Conservation (phyloP, 2,888 invertebrate genomes). For the Ptilodon capucinus region DNA sequence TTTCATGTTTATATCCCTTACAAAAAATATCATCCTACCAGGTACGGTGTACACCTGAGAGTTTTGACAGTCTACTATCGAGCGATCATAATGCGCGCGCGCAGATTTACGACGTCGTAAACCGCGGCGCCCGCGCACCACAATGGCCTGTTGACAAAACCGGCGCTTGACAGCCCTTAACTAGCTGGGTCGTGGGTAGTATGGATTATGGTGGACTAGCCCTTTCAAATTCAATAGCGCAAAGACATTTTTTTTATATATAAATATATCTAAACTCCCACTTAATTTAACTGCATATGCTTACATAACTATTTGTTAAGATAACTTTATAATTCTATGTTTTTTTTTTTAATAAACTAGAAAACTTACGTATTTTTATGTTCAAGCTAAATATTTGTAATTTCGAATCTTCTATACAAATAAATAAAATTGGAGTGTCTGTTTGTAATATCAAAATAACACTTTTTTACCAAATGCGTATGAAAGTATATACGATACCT, state of each 20-base stretch:
- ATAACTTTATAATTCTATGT: too few relatives aligned
- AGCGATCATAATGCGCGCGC: constrained; percentile 54
- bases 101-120: constrained; percentile 71
- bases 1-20: background rate
- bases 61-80: constrained; percentile 62
- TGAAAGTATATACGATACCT: too few relatives aligned
- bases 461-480: too few relatives aligned
- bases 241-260: background rate
- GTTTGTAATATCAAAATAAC: too few relatives aligned
- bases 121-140: constrained; percentile 58
- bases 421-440: too few relatives aligned
- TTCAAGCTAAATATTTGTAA: too few relatives aligned
- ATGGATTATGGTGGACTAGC: constrained; percentile 34
- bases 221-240: constrained; percentile 4
- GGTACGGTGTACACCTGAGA: constrained; percentile 41
- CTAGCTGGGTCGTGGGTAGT: constrained; percentile 9
- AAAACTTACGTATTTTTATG: too few relatives aligned
- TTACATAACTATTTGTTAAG: too few relatives aligned
- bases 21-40: constrained; percentile 14
- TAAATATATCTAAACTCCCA: background rate
- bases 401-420: too few relatives aligned
- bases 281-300: too few relatives aligned
- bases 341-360: too few relatives aligned
- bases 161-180: constrained; percentile 31
- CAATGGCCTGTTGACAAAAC: constrained; percentile 48